Evolutionary conservation across 2,888 invertebrate genomes (phyloP).

Genomic region (Nemoura dubitans): DNA sequence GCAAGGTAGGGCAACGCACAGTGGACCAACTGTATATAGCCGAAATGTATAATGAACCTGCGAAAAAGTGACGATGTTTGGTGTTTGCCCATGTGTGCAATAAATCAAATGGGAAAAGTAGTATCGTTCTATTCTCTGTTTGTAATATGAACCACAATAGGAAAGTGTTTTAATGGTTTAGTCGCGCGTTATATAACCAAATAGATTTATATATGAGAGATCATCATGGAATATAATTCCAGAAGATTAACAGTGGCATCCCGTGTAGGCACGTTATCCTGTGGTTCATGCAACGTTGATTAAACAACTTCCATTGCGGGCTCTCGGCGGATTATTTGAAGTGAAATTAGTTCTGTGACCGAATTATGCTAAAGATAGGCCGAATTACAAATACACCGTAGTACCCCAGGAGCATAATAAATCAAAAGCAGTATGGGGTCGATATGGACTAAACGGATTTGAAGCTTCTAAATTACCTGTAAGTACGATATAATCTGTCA

Average conservation of each 20-base stretch:
- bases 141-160: neutral
- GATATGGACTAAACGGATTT: neutral
- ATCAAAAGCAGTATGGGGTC: neutral
- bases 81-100: neutral
- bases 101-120: neutral
- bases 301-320: neutral
- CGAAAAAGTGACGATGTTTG: neutral
- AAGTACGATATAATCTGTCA: neutral
- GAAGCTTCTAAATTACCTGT: neutral
- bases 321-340: neutral
- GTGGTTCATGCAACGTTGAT: too few species aligned
- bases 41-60: neutral
- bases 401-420: neutral
- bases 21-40: neutral
- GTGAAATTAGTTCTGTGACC: neutral
- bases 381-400: neutral
- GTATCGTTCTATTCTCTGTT: too few species aligned
- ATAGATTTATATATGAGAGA: neutral
- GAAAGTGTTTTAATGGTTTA: neutral
- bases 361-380: neutral
- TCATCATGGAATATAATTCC: neutral
- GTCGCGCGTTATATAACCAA: neutral
- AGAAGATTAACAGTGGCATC: neutral
- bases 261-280: too few species aligned
- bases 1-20: neutral